Evolutionary conservation across 2,113 vertebrate genomes (phyloP), one percentile per base, ranked within the genome.

Genomic region (Amblyornis subalaris): DNA sequence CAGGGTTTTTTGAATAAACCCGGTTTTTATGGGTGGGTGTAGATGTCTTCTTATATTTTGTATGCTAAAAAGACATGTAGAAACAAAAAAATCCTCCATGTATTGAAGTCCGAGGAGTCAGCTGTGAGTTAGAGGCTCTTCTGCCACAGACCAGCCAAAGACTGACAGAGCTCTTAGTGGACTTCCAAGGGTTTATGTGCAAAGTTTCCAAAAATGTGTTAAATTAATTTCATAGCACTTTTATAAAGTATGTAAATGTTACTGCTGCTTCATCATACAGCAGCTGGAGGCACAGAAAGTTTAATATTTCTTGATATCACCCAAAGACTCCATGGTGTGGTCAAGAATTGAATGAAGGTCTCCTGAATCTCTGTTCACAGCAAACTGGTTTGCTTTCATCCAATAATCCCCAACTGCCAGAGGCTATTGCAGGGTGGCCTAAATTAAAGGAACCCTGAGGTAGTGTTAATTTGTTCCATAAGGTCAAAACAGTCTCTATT

Each of bases 391-490:
- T 77, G 61, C 75, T 94, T 94, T 91, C 65, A 96, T 86, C 71
- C 26, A 45, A 45, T 85, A 94, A 91, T 72, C 58, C 45, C 53
- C 72, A 48, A 36, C 38, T 93, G 72, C 85, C 82, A 91, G 88
- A 77, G 64, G 64, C 67, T 94, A 33, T 53, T 95, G 36, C 67
- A 95, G 89, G 58, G 81, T 85, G 84, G 66, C 58, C 77, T 96
- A 83, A 90, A 91, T 90, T 93, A 94, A 89, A 88, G 69, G 48
- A 94, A 89, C 91, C 89, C 85, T 69, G 50, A 86, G 69, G 67
- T 35, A 70, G 75, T 84, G 83, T 88, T 93, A 88, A 95, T 93
- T 90, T 85, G 64, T 90, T 70, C 71, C 88, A 58, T 83, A 72
- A 90, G 48, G 50, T 93, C 93, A 90, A 89, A 93, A 61, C 69